phyloP scores from a whole-genome alignment of 2,113 vertebrate genomes.

The Xyliphius kryptos region DNA sequence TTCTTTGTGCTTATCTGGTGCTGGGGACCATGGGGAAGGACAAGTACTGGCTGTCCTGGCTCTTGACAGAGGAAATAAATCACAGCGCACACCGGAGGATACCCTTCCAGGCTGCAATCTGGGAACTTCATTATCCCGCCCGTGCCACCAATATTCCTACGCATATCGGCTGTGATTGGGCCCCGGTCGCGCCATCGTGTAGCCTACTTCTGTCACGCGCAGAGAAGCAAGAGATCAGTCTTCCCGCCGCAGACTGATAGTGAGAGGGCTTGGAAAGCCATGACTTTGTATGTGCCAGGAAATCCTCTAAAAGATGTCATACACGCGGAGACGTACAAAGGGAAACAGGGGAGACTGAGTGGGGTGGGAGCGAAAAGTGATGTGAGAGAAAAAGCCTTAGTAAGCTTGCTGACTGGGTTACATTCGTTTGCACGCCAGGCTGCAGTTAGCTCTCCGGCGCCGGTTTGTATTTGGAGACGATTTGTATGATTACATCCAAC shows the following conservation, averaged over 20 bases:
- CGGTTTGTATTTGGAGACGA: no score
- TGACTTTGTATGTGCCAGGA: slow-evolving; percentile 38
- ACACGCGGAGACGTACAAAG: background rate
- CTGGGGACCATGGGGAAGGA: slow-evolving; percentile 78
- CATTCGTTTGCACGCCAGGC: slow-evolving; percentile 5
- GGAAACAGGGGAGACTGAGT: slow-evolving; percentile 18
- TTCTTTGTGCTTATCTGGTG: slow-evolving; percentile 51
- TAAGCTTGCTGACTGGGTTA: slow-evolving; percentile 31
- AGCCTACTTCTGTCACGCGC: slow-evolving; percentile 92
- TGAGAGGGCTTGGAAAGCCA: slow-evolving; percentile 51
- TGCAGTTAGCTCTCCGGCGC: no score
- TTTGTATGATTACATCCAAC: no score
- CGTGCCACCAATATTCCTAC: slow-evolving; percentile 91
- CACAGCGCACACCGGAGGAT: slow-evolving; percentile 93
- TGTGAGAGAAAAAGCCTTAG: slow-evolving; percentile 30
- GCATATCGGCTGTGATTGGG: slow-evolving; percentile 91
- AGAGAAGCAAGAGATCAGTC: slow-evolving; percentile 75
- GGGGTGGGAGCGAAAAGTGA: slow-evolving; percentile 8
- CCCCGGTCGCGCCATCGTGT: slow-evolving; percentile 62
- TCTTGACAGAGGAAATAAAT: slow-evolving; percentile 99
- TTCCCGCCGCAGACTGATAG: slow-evolving; percentile 66
- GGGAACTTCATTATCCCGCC: slow-evolving; percentile 99
- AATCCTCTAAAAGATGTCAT: slow-evolving; percentile 28
- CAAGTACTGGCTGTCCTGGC: slow-evolving; percentile 93
- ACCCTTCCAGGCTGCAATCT: slow-evolving; percentile 92